Conservation (phyloP, 2,113 vertebrate genomes). For the Mastomys coucha region DNA sequence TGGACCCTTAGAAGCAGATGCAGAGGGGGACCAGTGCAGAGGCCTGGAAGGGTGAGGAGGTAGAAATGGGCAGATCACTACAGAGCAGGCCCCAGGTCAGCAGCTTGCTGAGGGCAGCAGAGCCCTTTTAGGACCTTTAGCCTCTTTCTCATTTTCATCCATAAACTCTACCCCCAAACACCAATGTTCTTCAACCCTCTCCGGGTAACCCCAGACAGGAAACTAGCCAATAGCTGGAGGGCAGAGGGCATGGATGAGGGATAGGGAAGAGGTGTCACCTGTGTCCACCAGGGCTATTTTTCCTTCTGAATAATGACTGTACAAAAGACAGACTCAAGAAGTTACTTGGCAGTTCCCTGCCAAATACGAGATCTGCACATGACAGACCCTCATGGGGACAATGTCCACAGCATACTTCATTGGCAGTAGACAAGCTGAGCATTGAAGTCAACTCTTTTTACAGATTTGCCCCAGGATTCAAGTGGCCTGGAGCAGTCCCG, state of each 20-base stretch:
- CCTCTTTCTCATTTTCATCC: slow-evolving; percentile 74
- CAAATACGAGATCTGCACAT: neutral
- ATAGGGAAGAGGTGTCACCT: accelerated
- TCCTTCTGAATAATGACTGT: neutral
- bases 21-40: too few relatives aligned
- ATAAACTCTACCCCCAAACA: neutral
- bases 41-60: neutral
- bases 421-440: neutral
- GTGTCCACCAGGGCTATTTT: neutral
- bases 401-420: neutral
- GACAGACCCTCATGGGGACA: neutral
- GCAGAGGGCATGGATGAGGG: neutral
- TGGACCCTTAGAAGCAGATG: neutral
- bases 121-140: slow-evolving; percentile 58
- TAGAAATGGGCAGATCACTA: accelerated
- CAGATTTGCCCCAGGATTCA: neutral
- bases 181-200: neutral
- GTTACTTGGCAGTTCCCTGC: neutral
- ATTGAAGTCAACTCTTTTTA: neutral
- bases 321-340: neutral
- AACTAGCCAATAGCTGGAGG: neutral
- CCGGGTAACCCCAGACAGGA: too few relatives aligned
- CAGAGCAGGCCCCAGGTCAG: neutral
- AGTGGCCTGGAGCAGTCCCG: neutral
- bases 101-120: accelerated